A percentile compares a stretch with the other conserved stretches of the same genome.
These are phyloP conservation scores for Lochmaea crataegi DNA, from an alignment of 2,888 invertebrate genomes.

Conservation along the genomic window DNA sequence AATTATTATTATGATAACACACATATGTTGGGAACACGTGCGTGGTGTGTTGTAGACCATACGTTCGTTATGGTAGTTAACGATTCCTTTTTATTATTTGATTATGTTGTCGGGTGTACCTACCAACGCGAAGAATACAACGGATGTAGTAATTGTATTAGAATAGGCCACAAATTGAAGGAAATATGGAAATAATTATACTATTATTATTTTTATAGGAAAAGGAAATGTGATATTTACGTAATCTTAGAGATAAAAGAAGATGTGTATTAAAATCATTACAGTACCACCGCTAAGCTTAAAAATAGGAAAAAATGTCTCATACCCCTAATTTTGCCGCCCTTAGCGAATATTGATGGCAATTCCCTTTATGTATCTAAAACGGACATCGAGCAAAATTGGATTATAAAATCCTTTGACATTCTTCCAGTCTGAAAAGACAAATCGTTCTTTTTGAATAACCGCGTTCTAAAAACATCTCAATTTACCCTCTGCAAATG, in stretches of 20 bases:
- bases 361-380: neutral
- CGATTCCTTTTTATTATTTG: constrained; percentile 1
- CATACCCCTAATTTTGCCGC: too few relatives aligned
- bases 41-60: neutral
- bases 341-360: neutral
- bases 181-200: neutral
- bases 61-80: neutral
- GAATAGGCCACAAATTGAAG: neutral
- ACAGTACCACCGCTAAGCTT: too few relatives aligned
- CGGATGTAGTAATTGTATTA: neutral
- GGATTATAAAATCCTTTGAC: constrained; percentile 14
- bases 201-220: neutral
- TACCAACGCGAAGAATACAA: constrained; percentile 9
- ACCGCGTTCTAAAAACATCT: constrained; percentile 33
- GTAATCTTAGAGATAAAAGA: too few relatives aligned
- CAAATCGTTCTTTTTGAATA: constrained; percentile 26
- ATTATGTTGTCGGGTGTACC: constrained; percentile 7
- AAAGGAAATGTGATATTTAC: neutral
- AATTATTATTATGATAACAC: constrained; percentile 9
- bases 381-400: neutral
- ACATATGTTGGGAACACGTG: constrained; percentile 13
- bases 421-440: constrained; percentile 24
- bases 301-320: neutral
- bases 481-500: constrained; percentile 31
- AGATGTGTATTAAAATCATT: too few relatives aligned